Percentiles rank a stretch among this genome's conserved stretches.
These are phyloP conservation scores for Diploptera punctata DNA, from an alignment of 2,888 invertebrate genomes.

Conservation along the genomic window DNA sequence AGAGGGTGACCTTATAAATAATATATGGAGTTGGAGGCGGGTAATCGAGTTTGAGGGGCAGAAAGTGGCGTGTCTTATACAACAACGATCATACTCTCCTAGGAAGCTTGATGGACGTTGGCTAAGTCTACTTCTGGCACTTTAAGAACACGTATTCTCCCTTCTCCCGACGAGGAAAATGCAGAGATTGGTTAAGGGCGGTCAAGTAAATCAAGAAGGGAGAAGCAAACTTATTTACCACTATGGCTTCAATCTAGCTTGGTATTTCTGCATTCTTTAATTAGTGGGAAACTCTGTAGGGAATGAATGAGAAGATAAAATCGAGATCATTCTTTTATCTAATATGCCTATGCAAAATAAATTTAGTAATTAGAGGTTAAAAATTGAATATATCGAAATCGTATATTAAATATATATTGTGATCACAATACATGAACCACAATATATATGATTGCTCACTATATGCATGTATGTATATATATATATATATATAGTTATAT, in stretches of 20 bases:
- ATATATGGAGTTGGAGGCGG: slow-evolving; percentile 16
- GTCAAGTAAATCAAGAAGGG: background rate
- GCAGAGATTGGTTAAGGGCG: background rate
- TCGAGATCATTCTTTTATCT: no score
- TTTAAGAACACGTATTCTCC: background rate
- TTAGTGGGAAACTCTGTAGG: no score
- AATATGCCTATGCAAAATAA: no score
- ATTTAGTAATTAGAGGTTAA: no score
- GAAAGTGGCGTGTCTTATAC: background rate
- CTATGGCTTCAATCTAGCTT: background rate
- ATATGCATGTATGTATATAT: no score
- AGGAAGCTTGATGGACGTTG: background rate
- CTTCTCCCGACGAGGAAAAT: background rate
- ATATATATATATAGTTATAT: no score
- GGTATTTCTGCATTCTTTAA: no score
- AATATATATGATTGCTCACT: no score
- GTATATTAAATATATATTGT: no score
- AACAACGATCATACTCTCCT: background rate
- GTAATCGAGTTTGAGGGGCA: slow-evolving; percentile 19
- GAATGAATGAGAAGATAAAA: no score
- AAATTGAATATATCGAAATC: no score
- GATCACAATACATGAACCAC: no score
- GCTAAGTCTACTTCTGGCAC: background rate
- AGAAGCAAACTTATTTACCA: background rate
- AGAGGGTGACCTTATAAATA: slow-evolving; percentile 11